Conservation (phyloP, 2,113 vertebrate species). For the Chloropsis cyanopogon region DNA sequence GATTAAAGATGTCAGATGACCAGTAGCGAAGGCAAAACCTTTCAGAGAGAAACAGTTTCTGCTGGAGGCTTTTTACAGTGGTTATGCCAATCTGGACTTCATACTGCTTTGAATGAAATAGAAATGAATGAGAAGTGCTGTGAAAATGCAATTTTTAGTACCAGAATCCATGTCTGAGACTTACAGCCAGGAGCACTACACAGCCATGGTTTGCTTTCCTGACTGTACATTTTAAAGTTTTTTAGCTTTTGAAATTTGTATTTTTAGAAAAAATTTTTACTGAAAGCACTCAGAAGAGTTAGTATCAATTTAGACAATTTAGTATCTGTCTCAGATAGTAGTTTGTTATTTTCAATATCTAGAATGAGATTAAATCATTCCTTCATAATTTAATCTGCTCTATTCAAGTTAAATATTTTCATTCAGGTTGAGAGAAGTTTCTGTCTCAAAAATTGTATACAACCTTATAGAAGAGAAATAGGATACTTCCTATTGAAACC, state of each 20-base stretch:
- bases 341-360: not conserved
- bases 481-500: not conserved
- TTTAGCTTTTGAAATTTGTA: not conserved
- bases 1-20: not conserved
- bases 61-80: not conserved
- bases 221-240: not conserved
- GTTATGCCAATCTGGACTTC: not conserved
- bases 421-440: not conserved
- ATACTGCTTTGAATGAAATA: not conserved
- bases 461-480: not conserved
- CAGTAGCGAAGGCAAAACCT: not conserved
- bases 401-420: not conserved
- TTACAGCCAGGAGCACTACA: not conserved
- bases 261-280: slow-evolving; percentile 11
- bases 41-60: not conserved
- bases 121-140: not conserved
- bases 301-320: not conserved
- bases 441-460: not conserved
- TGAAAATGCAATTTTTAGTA: not conserved
- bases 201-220: not conserved
- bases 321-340: not conserved
- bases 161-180: not conserved
- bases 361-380: not conserved
- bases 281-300: not conserved
- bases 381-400: not conserved